These are phyloP conservation scores for Periophthalmus magnuspinnatus DNA, from an alignment of 2,797 vertebrate genomes.

Conservation along the genomic window DNA sequence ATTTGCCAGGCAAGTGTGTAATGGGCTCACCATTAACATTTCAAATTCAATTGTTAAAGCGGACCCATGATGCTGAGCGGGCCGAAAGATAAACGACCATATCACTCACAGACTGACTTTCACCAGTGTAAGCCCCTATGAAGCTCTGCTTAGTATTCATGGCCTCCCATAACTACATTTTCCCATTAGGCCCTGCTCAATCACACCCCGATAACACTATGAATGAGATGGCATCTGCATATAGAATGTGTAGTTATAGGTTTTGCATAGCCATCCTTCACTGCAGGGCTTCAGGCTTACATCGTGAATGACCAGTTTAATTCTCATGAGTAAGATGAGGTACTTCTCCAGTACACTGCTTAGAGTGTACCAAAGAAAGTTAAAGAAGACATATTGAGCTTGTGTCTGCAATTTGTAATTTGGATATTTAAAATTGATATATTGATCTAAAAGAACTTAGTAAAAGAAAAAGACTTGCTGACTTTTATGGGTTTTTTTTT, in stretches of 20 bases:
- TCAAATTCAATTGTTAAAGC: background rate
- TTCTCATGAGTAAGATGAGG: background rate
- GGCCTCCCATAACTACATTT: background rate
- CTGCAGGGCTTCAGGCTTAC: background rate
- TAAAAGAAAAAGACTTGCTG: no score
- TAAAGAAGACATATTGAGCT: no score
- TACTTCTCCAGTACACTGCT: background rate
- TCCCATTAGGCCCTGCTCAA: background rate
- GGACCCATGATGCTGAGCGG: background rate
- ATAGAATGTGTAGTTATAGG: background rate
- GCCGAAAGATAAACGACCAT: background rate
- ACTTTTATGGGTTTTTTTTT: no score
- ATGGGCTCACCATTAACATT: background rate
- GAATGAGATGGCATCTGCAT: background rate
- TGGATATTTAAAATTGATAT: no score
- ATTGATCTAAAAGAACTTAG: no score
- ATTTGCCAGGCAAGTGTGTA: background rate
- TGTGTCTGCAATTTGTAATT: no score
- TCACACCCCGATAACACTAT: background rate
- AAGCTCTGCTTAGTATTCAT: conserved; percentile 1
- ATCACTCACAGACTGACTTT: background rate
- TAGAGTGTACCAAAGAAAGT: no score
- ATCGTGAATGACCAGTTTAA: background rate
- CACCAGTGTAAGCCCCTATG: background rate
- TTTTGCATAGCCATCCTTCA: background rate